Evolutionary conservation across 2,888 invertebrate species (phyloP).

Genomic region (Metacarcinus magister): DNA sequence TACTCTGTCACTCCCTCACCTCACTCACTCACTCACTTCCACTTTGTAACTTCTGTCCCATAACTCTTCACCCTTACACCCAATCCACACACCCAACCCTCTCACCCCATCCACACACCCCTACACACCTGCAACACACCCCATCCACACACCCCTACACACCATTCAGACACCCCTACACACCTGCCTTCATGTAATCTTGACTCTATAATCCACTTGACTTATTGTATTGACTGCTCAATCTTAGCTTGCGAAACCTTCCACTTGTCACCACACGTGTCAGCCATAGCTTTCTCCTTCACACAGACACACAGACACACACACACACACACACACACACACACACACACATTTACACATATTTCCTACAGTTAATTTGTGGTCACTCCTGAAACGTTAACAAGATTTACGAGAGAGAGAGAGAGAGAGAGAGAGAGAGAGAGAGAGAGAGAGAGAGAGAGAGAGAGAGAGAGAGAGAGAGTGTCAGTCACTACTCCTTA

Average conservation of each 20-base stretch:
- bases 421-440: slow-evolving; percentile 55
- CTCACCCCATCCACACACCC: no score
- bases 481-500: not conserved
- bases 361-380: not conserved
- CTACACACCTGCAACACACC: no score
- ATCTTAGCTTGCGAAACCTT: no score
- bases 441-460: slow-evolving; percentile 52
- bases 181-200: no score
- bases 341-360: not conserved
- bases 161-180: no score
- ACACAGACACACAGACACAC: not conserved
- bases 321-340: not conserved
- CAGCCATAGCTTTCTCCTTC: not conserved
- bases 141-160: no score
- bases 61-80: not conserved
- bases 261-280: not conserved
- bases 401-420: slow-evolving; percentile 15
- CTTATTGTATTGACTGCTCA: no score
- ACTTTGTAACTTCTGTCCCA: not conserved
- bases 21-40: not conserved
- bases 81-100: not conserved
- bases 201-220: no score
- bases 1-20: not conserved
- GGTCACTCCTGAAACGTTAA: not conserved
- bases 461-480: slow-evolving; percentile 18